Evolutionary conservation across 1,140 invertebrate species (phyloP).

Genomic region (Popillia japonica): DNA sequence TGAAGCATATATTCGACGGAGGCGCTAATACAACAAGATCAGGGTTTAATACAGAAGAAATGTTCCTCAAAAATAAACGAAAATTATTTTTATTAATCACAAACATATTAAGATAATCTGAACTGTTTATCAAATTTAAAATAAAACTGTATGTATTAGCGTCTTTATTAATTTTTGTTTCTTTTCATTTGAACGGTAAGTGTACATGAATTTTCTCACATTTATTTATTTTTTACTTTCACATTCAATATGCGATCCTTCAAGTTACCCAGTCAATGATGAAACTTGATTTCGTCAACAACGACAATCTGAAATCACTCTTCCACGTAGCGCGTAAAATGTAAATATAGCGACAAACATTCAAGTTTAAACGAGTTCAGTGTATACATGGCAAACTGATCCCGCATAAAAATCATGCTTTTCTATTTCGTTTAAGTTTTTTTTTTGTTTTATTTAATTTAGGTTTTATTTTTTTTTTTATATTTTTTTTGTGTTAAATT

Average conservation of each 20-base stretch:
- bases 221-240: too few species aligned
- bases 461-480: too few species aligned
- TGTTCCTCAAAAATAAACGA: too few species aligned
- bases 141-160: neutral
- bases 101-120: too few species aligned
- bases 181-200: too few species aligned
- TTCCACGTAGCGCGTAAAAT: slow-evolving; percentile 23
- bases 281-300: slow-evolving; percentile 24
- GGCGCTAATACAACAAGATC: neutral
- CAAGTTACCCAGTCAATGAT: neutral
- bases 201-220: too few species aligned
- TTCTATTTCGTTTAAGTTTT: too few species aligned
- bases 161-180: too few species aligned
- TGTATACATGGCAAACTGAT: neutral
- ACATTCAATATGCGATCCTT: neutral
- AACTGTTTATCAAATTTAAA: neutral
- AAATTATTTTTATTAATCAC: too few species aligned
- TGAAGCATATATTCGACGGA: neutral
- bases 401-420: too few species aligned
- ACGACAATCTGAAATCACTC: slow-evolving; percentile 29
- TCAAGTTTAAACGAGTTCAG: slow-evolving; percentile 7
- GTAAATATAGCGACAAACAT: slow-evolving; percentile 20
- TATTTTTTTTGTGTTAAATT: too few species aligned
- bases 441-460: too few species aligned
- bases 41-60: neutral